phyloP scores from a whole-genome alignment of 2,113 vertebrate genomes.

The Danionella cerebrum region DNA sequence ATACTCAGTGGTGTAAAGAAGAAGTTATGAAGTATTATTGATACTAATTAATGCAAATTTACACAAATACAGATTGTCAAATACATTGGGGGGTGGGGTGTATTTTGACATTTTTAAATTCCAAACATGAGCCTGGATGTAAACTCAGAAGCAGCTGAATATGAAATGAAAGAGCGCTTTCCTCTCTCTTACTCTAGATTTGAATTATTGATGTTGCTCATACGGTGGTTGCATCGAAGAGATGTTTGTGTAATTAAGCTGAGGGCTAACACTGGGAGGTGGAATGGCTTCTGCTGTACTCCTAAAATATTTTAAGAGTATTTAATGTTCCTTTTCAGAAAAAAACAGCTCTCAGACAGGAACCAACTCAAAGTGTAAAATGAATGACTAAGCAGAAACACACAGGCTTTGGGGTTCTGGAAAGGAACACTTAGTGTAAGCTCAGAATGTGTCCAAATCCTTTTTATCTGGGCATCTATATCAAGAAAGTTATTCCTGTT shows the following conservation, averaged over 20 bases:
- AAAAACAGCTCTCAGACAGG: slow-evolving; percentile 2
- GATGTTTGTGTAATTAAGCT: slow-evolving; percentile 16
- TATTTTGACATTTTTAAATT: background rate
- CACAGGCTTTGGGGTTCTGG: background rate
- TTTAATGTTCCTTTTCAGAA: slow-evolving; percentile 25
- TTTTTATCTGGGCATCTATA: background rate
- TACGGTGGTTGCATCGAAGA: slow-evolving; percentile 30
- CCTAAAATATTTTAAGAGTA: slow-evolving; percentile 20
- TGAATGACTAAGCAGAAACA: background rate
- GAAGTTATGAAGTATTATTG: too few relatives aligned
- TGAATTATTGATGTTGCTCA: background rate
- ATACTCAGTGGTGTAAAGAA: too few relatives aligned
- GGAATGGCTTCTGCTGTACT: slow-evolving; percentile 27
- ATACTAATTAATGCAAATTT: too few relatives aligned
- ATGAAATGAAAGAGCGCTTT: background rate
- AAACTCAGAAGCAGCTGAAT: background rate
- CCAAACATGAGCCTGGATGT: background rate
- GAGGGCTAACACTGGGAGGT: background rate
- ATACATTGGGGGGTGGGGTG: too few relatives aligned
- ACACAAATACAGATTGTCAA: too few relatives aligned
- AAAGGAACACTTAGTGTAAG: background rate
- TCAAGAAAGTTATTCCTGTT: background rate
- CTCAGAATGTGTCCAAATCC: background rate
- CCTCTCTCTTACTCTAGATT: background rate
- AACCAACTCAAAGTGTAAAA: background rate